Evolutionary conservation across 2,797 vertebrate genomes (phyloP), one percentile per base, ranked within the genome.

Genomic region (Mico argentatus): DNA sequence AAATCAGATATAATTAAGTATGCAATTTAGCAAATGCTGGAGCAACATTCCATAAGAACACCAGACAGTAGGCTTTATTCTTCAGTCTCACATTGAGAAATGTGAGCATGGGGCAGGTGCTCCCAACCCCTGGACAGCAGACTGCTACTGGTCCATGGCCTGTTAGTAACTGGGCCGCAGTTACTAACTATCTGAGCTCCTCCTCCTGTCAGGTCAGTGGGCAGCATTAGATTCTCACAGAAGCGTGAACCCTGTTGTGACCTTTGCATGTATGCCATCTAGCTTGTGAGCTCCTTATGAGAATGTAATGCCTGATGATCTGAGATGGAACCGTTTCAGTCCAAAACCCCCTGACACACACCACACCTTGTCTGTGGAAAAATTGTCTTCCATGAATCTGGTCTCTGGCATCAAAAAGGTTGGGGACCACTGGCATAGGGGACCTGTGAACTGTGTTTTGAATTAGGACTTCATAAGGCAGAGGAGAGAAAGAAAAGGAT

Each of bases 1-100:
- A 64, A 95, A 83, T 79, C 70, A 59, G 11, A 11, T 76, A 83
- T 87, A 77, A 91, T 70, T 83, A 94, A 94, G 6, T 67, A 75
- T 83, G 10, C 19, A 77, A 6, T 52, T 77, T 87, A 73, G 15
- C 11, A 55, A 94, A 59, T 86, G 48, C 24, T 48, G n/a, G 39
- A 33, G 33, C n/a, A 67, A 70, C 20, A 9, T 94, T 92, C 44
- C 39, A 0, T 57, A 72, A 86, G 22, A 82, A 70, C 48, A 70
- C 22, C 33, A 19, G 33, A 79, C 20, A 76, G 1, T 22, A 39
- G 44, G 46, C 3, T 36, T 91, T 76, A 80, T 39, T 83, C 26
- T 83, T 88, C 22, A 13, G 11, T 50, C 36, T 41, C 36, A 22
- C 41, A 7, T 12, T 46, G 22, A 72, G 33, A 17, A 59, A 48